Conservation (phyloP, 2,888 invertebrate species). For the Phytoseiulus persimilis region DNA sequence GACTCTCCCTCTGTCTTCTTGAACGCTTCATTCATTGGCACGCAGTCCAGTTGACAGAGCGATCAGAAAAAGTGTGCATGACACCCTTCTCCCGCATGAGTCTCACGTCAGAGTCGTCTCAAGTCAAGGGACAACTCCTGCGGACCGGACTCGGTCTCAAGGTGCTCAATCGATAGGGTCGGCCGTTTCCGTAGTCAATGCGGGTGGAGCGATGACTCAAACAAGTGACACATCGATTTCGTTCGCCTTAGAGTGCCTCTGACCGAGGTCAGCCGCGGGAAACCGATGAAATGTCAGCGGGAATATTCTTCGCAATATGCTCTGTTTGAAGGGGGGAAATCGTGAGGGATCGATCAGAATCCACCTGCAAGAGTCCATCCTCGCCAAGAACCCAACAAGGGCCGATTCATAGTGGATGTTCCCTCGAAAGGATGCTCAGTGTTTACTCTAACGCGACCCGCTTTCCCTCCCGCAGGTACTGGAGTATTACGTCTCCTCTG, state of each 20-base stretch:
- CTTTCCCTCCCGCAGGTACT: conserved; percentile 50
- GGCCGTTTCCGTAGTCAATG: too few relatives aligned
- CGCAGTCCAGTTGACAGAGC: too few relatives aligned
- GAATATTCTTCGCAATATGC: background rate
- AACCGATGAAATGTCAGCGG: background rate
- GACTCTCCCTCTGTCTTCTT: too few relatives aligned
- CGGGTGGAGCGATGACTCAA: background rate
- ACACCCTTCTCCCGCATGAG: too few relatives aligned
- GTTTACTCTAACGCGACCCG: background rate
- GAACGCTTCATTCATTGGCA: too few relatives aligned
- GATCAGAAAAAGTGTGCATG: too few relatives aligned
- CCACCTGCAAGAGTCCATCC: background rate
- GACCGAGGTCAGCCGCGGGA: background rate
- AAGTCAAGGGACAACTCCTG: too few relatives aligned
- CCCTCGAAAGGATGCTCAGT: background rate
- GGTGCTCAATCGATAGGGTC: too few relatives aligned
- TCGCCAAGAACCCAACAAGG: too few relatives aligned
- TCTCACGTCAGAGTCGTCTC: too few relatives aligned
- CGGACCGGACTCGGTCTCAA: too few relatives aligned
- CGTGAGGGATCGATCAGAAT: background rate
- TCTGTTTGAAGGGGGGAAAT: background rate
- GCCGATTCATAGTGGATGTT: too few relatives aligned
- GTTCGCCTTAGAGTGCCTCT: background rate
- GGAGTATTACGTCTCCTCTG: conserved; percentile 55
- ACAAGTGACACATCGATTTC: conserved; percentile 46